Evolutionary conservation across 23 tunicate species (phyloP).

Genomic region (Clavelina lepadiformis): DNA sequence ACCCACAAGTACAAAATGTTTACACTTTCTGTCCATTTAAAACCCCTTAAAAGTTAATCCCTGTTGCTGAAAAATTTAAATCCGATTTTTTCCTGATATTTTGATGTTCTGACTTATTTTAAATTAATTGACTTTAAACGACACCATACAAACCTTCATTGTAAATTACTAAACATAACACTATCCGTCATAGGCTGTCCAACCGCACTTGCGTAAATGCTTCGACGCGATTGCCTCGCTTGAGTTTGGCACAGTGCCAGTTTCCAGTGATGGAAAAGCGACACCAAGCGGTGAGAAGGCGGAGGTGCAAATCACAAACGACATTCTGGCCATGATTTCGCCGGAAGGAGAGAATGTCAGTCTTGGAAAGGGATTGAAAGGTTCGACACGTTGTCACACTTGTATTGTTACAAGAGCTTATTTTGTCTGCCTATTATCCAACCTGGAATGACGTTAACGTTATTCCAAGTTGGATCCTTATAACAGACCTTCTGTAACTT

Average conservation of each 20-base stretch:
- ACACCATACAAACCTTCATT: not conserved
- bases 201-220: slow-evolving; percentile 98
- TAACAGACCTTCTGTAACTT: not conserved
- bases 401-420: too few species aligned
- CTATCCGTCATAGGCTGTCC: slow-evolving; percentile 74
- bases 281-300: slow-evolving; percentile 78
- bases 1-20: slow-evolving; percentile 60
- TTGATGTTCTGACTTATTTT: not conserved
- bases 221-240: slow-evolving; percentile 97
- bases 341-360: slow-evolving; percentile 94
- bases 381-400: slow-evolving; percentile 16
- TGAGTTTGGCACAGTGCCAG: slow-evolving; percentile 87
- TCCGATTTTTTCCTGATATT: not conserved
- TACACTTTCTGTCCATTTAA: not conserved
- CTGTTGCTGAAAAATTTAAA: not conserved
- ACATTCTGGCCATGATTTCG: slow-evolving; percentile 97
- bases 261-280: slow-evolving; percentile 64
- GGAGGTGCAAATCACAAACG: slow-evolving; percentile 81
- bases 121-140: not conserved
- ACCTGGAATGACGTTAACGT: too few species aligned
- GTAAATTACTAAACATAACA: too few species aligned
- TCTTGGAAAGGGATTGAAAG: slow-evolving; percentile 98
- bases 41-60: not conserved
- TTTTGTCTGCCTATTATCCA: too few species aligned
- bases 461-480: too few species aligned